phyloP scores from a whole-genome alignment of 2,888 invertebrate species.

The Eupithecia subumbrata region DNA sequence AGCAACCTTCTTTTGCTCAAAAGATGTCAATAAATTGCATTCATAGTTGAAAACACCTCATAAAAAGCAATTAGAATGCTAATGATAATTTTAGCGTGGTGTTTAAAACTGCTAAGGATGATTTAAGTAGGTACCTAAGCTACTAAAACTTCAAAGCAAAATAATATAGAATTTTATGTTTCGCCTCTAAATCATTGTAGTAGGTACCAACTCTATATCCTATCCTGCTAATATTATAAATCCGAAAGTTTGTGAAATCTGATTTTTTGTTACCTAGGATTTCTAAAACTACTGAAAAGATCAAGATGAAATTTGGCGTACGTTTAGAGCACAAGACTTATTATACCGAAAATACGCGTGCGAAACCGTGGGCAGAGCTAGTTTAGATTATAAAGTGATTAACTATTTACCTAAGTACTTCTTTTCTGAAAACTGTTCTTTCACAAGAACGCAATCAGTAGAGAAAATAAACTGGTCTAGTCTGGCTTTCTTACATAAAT shows the following conservation, averaged over 20 bases:
- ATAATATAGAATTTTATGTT: neutral
- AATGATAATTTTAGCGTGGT: neutral
- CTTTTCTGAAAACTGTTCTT: neutral
- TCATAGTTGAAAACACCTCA: neutral
- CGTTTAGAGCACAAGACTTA: no score
- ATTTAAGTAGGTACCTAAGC: neutral
- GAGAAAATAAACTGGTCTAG: constrained; percentile 18
- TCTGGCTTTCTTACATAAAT: constrained; percentile 29
- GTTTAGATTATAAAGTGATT: no score
- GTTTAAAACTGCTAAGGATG: neutral
- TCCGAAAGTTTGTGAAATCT: no score
- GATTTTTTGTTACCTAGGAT: no score
- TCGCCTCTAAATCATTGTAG: neutral
- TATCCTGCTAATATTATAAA: no score
- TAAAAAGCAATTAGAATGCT: neutral
- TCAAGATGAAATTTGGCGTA: no score
- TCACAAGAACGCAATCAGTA: neutral
- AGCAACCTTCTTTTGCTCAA: neutral
- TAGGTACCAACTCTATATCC: neutral
- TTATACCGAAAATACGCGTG: no score
- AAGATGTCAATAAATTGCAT: constrained; percentile 4
- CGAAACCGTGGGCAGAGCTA: no score
- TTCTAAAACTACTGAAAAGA: no score
- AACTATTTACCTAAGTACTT: no score
- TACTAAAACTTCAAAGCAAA: neutral